These are phyloP conservation scores for Rhynchophorus ferrugineus DNA, from an alignment of 1,140 invertebrate species.

Conservation along the genomic window DNA sequence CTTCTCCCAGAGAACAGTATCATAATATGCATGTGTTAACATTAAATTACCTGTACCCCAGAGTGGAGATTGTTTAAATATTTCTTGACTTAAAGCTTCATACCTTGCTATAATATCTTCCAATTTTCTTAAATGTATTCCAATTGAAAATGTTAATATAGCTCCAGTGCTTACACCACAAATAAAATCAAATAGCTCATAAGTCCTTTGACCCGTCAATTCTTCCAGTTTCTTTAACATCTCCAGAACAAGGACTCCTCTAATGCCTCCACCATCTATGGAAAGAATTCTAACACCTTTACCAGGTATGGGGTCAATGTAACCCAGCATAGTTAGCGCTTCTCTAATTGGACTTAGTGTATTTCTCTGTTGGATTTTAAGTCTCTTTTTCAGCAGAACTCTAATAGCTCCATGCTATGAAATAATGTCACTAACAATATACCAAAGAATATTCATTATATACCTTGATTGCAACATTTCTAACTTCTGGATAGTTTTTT, in stretches of 20 bases:
- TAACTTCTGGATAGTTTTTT: constrained; percentile 62
- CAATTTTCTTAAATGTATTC: constrained; percentile 48
- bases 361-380: constrained; percentile 40
- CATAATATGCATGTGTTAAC: constrained; percentile 83
- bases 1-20: constrained; percentile 76
- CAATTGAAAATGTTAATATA: constrained; percentile 63
- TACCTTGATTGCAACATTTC: constrained; percentile 63
- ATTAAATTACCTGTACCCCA: constrained; percentile 71
- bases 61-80: constrained; percentile 64
- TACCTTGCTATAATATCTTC: constrained; percentile 60
- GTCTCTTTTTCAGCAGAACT: constrained; percentile 46
- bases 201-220: constrained; percentile 56
- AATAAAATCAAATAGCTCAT: constrained; percentile 81
- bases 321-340: constrained; percentile 68
- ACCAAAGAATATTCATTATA: constrained; percentile 14
- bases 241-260: constrained; percentile 75
- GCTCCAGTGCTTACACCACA: constrained; percentile 89
- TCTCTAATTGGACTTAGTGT: constrained; percentile 46
- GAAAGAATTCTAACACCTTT: constrained; percentile 74
- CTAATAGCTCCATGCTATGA: constrained; percentile 56
- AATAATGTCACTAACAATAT: constrained; percentile 7
- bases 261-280: constrained; percentile 86
- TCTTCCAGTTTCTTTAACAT: constrained; percentile 71
- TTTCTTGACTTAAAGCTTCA: constrained; percentile 57
- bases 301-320: constrained; percentile 59